Conservation (phyloP, 2,888 invertebrate species). For the Drosophila lutescens region DNA sequence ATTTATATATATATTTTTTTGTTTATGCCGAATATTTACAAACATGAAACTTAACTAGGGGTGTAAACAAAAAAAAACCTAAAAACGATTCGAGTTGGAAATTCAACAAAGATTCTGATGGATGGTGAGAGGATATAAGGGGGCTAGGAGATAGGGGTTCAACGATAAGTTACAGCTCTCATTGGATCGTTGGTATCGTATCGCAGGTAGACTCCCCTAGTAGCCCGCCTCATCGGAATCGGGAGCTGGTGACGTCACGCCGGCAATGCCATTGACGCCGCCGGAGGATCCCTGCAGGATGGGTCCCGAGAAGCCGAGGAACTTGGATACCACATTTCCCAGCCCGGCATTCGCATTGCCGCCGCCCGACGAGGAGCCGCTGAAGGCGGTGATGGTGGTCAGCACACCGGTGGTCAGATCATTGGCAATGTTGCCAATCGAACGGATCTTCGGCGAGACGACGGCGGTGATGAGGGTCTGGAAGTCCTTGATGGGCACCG, state of each 20-base stretch:
- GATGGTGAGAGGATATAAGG: neutral
- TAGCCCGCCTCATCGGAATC: conserved; percentile 83
- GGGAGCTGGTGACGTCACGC: conserved; percentile 78
- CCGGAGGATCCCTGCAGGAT: conserved; percentile 84
- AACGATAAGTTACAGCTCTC: conserved; percentile 41
- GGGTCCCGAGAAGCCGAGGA: conserved; percentile 83
- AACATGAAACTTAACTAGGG: conserved; percentile 69
- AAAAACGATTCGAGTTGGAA: conserved; percentile 31
- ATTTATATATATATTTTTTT: conserved; percentile 23
- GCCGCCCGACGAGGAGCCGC: conserved; percentile 84
- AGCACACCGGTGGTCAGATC: conserved; percentile 86
- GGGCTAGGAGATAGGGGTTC: neutral
- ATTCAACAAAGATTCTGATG: conserved; percentile 12
- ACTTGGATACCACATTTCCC: conserved; percentile 83
- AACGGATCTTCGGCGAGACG: conserved; percentile 89
- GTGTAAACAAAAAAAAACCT: conserved; percentile 50
- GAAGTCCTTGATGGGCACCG: conserved; percentile 87
- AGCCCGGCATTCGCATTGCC: conserved; percentile 83
- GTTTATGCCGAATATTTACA: conserved; percentile 72
- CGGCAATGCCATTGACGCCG: conserved; percentile 68
- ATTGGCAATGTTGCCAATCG: conserved; percentile 88
- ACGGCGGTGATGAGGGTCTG: conserved; percentile 89
- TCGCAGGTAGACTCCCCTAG: conserved; percentile 49
- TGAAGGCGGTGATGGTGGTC: conserved; percentile 85
- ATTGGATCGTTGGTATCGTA: conserved; percentile 4